Evolutionary conservation across 2,113 vertebrate species (phyloP).

Genomic region (Sprattus sprattus): DNA sequence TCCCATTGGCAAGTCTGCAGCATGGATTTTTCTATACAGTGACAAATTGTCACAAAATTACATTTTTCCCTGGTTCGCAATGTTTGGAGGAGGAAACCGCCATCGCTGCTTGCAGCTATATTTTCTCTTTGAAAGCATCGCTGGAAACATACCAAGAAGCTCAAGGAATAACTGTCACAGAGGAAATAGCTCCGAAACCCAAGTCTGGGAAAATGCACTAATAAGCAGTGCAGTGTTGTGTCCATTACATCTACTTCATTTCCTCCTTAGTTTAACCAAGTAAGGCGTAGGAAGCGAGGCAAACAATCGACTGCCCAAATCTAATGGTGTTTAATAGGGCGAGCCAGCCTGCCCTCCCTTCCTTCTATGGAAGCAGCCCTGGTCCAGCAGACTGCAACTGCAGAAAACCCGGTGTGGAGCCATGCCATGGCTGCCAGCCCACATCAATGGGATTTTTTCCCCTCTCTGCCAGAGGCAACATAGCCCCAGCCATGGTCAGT

Average conservation of each 20-base stretch:
- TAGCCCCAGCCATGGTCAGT: not conserved
- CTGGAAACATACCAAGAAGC: not conserved
- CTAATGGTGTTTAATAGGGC: not conserved
- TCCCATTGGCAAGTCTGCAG: too few species aligned
- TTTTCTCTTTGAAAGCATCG: not conserved
- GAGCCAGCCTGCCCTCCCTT: not conserved
- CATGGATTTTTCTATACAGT: too few species aligned
- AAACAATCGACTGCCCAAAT: not conserved
- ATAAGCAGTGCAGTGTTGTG: not conserved
- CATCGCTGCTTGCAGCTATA: too few species aligned
- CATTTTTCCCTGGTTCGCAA: too few species aligned
- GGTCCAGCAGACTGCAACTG: not conserved
- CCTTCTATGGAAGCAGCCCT: conserved; percentile 2
- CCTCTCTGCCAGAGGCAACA: not conserved
- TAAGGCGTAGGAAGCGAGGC: not conserved
- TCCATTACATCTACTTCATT: not conserved
- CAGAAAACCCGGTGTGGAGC: not conserved
- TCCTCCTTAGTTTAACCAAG: not conserved
- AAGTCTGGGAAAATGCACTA: not conserved
- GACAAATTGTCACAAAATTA: too few species aligned
- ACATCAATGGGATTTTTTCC: not conserved
- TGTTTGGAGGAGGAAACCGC: too few species aligned
- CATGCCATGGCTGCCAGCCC: not conserved
- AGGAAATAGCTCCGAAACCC: not conserved
- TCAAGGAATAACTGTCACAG: too few species aligned